Percentiles rank a stretch among this genome's conserved stretches.
Conservation (phyloP, 2,888 invertebrate genomes). For the Catocala sponsa region DNA sequence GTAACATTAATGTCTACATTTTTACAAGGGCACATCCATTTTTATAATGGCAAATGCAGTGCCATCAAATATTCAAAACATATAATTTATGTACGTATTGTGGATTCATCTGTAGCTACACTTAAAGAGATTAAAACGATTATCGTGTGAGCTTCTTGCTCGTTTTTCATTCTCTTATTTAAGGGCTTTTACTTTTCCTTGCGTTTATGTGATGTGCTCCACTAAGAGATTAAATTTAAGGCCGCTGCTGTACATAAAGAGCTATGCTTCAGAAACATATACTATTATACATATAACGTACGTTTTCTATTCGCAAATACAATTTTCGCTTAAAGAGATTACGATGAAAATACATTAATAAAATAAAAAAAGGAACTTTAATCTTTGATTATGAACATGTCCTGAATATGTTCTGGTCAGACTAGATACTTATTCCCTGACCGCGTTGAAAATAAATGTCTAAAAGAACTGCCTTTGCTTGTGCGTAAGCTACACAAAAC, state of each 20-base stretch:
- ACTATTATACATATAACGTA: constrained; percentile 8
- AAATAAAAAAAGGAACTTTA: no score
- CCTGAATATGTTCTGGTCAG: no score
- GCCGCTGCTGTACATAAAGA: constrained; percentile 43
- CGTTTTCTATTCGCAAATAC: constrained; percentile 8
- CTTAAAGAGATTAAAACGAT: constrained; percentile 84
- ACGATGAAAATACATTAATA: no score
- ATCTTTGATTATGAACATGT: no score
- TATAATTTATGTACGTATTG: constrained; percentile 23
- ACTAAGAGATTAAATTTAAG: constrained; percentile 79
- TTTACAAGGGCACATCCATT: background rate
- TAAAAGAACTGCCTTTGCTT: no score
- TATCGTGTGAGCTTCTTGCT: constrained; percentile 78
- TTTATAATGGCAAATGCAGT: background rate
- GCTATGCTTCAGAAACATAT: constrained; percentile 23
- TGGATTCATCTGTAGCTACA: constrained; percentile 62
- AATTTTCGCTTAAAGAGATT: background rate
- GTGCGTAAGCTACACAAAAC: no score
- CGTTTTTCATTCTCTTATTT: constrained; percentile 82
- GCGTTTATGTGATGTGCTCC: constrained; percentile 70
- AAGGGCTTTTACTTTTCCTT: constrained; percentile 78
- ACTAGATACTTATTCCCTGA: no score
- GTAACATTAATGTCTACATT: no score
- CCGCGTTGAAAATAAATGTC: no score
- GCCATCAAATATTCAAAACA: constrained; percentile 13